Evolutionary conservation across 2,888 invertebrate genomes (phyloP), one percentile per base, ranked within the genome.

Genomic region (Nymphalis c-album): DNA sequence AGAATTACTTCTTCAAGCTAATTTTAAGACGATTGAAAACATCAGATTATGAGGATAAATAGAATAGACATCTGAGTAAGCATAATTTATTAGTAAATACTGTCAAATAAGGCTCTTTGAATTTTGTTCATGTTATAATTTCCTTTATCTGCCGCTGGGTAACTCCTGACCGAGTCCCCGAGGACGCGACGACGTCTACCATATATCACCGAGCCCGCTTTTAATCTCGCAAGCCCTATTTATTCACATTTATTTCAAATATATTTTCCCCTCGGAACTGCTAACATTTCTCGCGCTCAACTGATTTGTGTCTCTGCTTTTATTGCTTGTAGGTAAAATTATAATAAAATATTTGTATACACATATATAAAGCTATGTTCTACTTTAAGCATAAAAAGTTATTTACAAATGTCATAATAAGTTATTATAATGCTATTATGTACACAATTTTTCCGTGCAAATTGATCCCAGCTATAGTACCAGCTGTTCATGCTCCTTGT

Each of bases 171-270:
- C 53, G 47, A 50, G 64, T 64, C 48, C 61, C 67, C 31, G 18
- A 68, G 62, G 69, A 59, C 53, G 55, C 55, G 60, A 53, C 59
- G 50, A 77, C 76, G 80, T 79, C 76, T 77, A 80, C 82, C 83
- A 87, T 90, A 88, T 86, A 89, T 89, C 87, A 87, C 81, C 77
- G 77, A 78, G 80, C 72, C 84, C 85, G 87, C 86, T 85, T 89
- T 89, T 89, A 88, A 88, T 89, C 89, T 88, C 86, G 77, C 84
- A 81, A 86, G 87, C 80, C 87, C 87, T 88, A 90, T 90, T 90
- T 90, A 88, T 90, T 88, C 84, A 85, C 87, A 88, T 90, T 89
- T 88, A 90, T 88, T 85, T 82, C 83, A 85, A 88, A 88, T 85
- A 88, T 88, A 88, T 88, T 90, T 85, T 83, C 85, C 86, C 86